Base-by-base conservation (phyloP, 2,113 vertebrate genomes). In the Acrocephalus kingi region DNA sequence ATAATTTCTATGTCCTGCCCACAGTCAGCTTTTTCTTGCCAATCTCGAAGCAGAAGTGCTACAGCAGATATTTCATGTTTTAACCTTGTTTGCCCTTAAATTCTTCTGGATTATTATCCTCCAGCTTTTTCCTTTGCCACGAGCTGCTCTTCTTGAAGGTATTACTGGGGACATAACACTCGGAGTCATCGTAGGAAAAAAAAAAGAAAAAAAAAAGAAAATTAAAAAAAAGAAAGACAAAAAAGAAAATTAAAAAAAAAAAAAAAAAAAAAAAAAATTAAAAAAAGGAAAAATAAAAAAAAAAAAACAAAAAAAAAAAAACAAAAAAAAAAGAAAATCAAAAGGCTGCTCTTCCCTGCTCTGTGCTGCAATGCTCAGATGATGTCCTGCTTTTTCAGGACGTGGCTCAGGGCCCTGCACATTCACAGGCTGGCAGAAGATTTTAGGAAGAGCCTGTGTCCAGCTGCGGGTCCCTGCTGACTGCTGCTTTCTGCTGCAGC, bases 401-500 rank as follows among this genome's bases (percentile, higher is more conserved):
- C 51, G 7, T 59, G 85, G 87, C 87, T 87, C 43, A 15, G 24
- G 0, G 9, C 85, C 75, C 87, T 87, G 75, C 63, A 82, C 71
- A 45, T 54, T 80, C 63, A 3, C 39, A 62, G 74, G 15, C 81
- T 49, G 87, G 58, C n/a, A 31, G 80, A 79, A 84, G 81, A 51
- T 52, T 81, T 87, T 14, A 35, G 59, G 74, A 85, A 67, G 48
- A 90, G 39, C 25, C 1, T 2, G 14, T 4, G 49, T 45, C 89
- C 96, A 64, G 61, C 4, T 0, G 6, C 63, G 78, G 76, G 30
- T 73, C 58, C 91, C 87, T 24, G 5, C 51, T 0, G 45, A 27
- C 33, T 46, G 30, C 62, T 30, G 78, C 91, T 91, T 94, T 68
- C 73, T 91, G 91, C 89, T 61, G 58, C 41, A 28, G 54, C 5